Conservation (phyloP, 2,113 vertebrate genomes). For the Ailurus styani region DNA sequence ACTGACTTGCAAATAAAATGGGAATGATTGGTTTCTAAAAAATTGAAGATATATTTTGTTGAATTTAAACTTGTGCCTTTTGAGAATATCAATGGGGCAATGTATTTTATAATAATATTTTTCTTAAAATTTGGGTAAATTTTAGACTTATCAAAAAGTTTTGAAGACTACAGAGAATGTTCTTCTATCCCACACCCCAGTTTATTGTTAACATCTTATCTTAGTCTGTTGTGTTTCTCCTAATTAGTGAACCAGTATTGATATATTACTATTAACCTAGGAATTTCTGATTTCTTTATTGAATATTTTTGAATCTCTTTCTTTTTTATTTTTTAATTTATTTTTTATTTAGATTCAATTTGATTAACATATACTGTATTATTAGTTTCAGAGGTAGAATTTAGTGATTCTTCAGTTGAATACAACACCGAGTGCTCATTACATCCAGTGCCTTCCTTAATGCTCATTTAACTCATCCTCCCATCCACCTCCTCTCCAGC, state of each 20-base stretch:
- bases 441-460: background rate
- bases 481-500: background rate
- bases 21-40: background rate
- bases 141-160: background rate
- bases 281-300: background rate
- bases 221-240: background rate
- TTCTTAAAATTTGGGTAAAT: background rate
- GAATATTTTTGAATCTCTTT: background rate
- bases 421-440: background rate
- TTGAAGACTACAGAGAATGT: background rate
- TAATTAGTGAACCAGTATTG: background rate
- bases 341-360: background rate
- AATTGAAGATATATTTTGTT: background rate
- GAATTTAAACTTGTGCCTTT: background rate
- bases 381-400: background rate
- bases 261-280: background rate
- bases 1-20: slow-evolving; percentile 58
- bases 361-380: background rate
- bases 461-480: background rate
- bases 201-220: background rate
- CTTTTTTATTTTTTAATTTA: too few species aligned
- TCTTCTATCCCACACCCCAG: background rate
- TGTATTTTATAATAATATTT: background rate
- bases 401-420: background rate
- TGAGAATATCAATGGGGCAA: background rate